Percentiles rank a stretch among this genome's conserved stretches.
Evolutionary conservation across 2,113 vertebrate species (phyloP).

Genomic region (Sterrhoptilus dennistouni): DNA sequence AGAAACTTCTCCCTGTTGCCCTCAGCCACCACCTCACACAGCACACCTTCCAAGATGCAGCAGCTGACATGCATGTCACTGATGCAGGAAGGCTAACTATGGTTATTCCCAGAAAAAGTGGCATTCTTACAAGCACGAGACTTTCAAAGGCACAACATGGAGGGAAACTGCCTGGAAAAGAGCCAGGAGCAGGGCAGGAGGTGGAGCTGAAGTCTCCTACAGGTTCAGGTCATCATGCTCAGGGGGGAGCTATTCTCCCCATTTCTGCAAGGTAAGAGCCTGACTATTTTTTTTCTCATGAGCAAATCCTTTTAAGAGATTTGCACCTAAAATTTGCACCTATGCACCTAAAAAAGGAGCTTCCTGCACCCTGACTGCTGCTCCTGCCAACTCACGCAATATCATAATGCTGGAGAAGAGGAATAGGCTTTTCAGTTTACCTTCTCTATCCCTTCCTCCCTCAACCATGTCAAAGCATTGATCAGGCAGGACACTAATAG

Average conservation of each 20-base stretch:
- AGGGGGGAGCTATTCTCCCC: background rate
- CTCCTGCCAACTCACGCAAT: background rate
- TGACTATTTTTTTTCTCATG: background rate
- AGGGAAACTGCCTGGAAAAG: background rate
- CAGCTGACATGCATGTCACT: background rate
- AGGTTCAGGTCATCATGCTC: background rate
- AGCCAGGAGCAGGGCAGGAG: background rate
- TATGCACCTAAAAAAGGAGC: background rate
- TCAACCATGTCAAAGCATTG: background rate
- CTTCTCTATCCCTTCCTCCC: background rate
- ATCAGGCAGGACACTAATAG: background rate
- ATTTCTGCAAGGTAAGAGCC: accelerated
- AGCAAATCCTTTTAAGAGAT: background rate
- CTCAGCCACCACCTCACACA: background rate
- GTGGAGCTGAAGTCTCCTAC: background rate
- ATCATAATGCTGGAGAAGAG: background rate
- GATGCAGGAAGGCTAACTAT: background rate
- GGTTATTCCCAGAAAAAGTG: background rate
- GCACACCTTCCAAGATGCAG: background rate
- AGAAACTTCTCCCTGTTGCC: accelerated
- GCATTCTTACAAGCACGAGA: background rate
- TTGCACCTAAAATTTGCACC: no score
- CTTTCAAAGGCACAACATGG: background rate
- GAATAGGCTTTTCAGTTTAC: background rate
- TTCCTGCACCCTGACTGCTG: background rate